Percentiles rank a stretch among this genome's conserved stretches.
These are phyloP conservation scores for Urocolius indicus DNA, from an alignment of 2,113 vertebrate genomes.

Conservation along the genomic window DNA sequence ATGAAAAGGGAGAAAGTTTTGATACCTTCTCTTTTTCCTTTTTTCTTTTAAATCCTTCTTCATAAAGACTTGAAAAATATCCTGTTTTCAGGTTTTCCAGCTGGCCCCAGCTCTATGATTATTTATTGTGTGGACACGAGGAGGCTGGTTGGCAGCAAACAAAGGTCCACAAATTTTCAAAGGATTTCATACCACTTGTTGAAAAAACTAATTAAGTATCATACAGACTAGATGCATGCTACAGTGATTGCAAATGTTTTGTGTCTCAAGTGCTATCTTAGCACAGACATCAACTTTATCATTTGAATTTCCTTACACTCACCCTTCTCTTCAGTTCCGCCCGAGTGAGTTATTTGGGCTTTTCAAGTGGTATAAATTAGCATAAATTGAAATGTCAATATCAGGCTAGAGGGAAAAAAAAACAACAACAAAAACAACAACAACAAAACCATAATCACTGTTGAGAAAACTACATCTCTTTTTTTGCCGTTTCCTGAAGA, in stretches of 20 bases:
- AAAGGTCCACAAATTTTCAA: constrained; percentile 73
- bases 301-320: constrained; percentile 71
- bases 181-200: constrained; percentile 54
- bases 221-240: constrained; percentile 58
- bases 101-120: constrained; percentile 42
- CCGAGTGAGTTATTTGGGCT: constrained; percentile 52
- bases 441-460: neutral
- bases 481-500: constrained; percentile 8
- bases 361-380: constrained; percentile 65
- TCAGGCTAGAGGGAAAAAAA: neutral
- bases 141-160: constrained; percentile 48
- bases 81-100: constrained; percentile 64
- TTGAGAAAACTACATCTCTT: constrained; percentile 8
- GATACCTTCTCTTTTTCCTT: neutral
- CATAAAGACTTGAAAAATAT: constrained; percentile 34
- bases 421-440: neutral
- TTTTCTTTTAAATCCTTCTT: neutral
- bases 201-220: constrained; percentile 69
- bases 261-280: constrained; percentile 61
- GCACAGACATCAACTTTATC: constrained; percentile 63
- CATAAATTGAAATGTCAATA: constrained; percentile 75
- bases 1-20: neutral
- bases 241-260: constrained; percentile 67
- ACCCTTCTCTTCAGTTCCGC: constrained; percentile 59
- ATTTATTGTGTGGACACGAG: constrained; percentile 61